These are phyloP conservation scores for Siderastrea siderea DNA, from an alignment of 92 coral and sea anemone genomes.

Conservation along the genomic window DNA sequence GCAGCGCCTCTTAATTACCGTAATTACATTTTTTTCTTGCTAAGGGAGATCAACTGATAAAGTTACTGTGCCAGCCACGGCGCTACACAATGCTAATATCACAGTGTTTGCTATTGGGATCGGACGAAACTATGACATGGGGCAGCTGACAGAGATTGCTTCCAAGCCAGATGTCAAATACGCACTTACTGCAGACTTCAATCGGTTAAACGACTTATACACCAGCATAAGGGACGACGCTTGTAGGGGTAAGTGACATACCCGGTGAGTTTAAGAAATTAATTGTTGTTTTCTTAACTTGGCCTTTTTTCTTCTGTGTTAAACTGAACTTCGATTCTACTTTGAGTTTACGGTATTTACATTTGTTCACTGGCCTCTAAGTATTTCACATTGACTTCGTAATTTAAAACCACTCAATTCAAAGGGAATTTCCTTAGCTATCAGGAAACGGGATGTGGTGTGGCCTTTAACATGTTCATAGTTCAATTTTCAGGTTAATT, in stretches of 20 bases:
- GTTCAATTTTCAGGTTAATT: too few species aligned
- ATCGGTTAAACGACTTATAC: slow-evolving; percentile 45
- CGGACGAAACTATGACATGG: slow-evolving; percentile 30
- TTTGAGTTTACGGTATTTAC: too few species aligned
- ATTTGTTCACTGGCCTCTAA: too few species aligned
- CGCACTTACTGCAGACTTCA: slow-evolving; percentile 51
- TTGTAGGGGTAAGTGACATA: slow-evolving; percentile 43
- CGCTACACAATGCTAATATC: slow-evolving; percentile 41
- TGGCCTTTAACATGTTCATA: too few species aligned
- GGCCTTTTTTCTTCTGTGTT: too few species aligned
- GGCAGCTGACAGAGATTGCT: slow-evolving; percentile 46
- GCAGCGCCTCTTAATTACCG: too few species aligned
- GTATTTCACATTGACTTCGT: too few species aligned
- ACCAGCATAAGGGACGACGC: slow-evolving; percentile 65
- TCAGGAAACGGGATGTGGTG: too few species aligned
- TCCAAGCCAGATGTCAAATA: slow-evolving; percentile 46
- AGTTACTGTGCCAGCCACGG: slow-evolving; percentile 10
- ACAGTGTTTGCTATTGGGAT: slow-evolving; percentile 67
- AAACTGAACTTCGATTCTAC: too few species aligned
- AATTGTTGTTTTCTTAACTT: too few species aligned
- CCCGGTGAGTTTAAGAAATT: neutral
- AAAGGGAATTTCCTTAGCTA: too few species aligned
- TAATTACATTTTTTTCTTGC: neutral
- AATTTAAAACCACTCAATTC: too few species aligned
- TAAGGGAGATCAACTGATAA: slow-evolving; percentile 21